Evolutionary conservation across 2,888 invertebrate genomes (phyloP).

Genomic region (Hypsopygia costalis): DNA sequence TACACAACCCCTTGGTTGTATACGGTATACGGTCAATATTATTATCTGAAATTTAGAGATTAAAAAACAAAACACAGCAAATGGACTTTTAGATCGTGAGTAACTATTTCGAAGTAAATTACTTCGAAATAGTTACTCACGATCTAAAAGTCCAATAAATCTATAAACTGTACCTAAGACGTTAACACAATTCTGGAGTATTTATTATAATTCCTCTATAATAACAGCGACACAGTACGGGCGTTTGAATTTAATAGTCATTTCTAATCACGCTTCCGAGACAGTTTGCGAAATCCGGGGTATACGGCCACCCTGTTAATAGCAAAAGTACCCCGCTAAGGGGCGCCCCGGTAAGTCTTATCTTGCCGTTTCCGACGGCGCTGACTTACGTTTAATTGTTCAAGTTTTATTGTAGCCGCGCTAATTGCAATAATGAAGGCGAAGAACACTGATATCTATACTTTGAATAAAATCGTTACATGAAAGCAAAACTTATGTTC

Average conservation of each 20-base stretch:
- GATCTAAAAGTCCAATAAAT: too few species aligned
- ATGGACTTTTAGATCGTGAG: too few species aligned
- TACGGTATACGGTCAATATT: too few species aligned
- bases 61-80: too few species aligned
- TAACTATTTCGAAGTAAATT: too few species aligned
- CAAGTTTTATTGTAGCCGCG: conserved; percentile 71
- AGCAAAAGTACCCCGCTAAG: conserved; percentile 60
- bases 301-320: conserved; percentile 59
- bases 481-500: conserved; percentile 1
- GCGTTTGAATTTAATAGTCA: conserved; percentile 36
- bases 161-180: background rate
- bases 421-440: conserved; percentile 62
- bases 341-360: conserved; percentile 66
- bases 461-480: conserved; percentile 36
- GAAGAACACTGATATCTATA: conserved; percentile 45
- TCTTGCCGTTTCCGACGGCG: conserved; percentile 59
- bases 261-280: conserved; percentile 46
- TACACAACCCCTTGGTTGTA: too few species aligned
- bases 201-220: conserved; percentile 10
- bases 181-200: conserved; percentile 2
- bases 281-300: conserved; percentile 46
- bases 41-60: too few species aligned
- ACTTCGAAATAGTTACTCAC: too few species aligned
- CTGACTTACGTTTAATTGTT: conserved; percentile 75
- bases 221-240: conserved; percentile 5